Evolutionary conservation across 2,888 invertebrate genomes (phyloP), one percentile per base, ranked within the genome.

Genomic region (Eilema sororculum): DNA sequence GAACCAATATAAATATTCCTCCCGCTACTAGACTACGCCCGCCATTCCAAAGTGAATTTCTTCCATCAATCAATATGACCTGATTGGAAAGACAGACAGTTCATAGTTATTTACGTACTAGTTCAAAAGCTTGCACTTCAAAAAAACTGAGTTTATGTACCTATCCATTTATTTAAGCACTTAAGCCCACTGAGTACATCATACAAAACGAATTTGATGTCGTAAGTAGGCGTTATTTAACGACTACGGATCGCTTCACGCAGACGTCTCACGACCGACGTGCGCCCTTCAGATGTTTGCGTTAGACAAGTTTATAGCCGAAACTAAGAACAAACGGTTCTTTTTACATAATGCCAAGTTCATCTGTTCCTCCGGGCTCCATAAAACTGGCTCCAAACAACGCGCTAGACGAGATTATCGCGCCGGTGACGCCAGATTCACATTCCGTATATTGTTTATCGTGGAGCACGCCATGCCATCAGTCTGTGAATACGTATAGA

Each of bases 371-470:
- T 3, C n/a, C 57, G 57, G 10, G 24, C 24, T 22, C 22, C 24
- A 58, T 58, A 58, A 24, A 58, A 58, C 58, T 46, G 52, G 52
- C 52, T 52, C 52, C 52, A n/a, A 52, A 52, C 52, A n/a, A 9
- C n/a, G 52, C 1, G n/a, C 52, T 52, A 52, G 52, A 52, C 52
- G 20, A n/a, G 52, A 52, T 52, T 52, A 52, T 52, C n/a, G 52
- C 52, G n/a, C 2, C 30, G 16, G 33, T 56, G 65, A 30, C 30
- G 24, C 28, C 46, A 20, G 46, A 20, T 13, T 25, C 16, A 52
- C 30, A 52, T 52, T 52, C n/a, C 20, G 3, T 52, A 8, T n/a
- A 52, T 52, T 52, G 52, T 20, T 52, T 52, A 20, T 52, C 20
- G 52, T 20, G 3, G 52, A 52, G 52, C 52, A 20, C n/a, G 52